Conservation (phyloP, 1,140 invertebrate genomes). For the Chlorops oryzae region DNA sequence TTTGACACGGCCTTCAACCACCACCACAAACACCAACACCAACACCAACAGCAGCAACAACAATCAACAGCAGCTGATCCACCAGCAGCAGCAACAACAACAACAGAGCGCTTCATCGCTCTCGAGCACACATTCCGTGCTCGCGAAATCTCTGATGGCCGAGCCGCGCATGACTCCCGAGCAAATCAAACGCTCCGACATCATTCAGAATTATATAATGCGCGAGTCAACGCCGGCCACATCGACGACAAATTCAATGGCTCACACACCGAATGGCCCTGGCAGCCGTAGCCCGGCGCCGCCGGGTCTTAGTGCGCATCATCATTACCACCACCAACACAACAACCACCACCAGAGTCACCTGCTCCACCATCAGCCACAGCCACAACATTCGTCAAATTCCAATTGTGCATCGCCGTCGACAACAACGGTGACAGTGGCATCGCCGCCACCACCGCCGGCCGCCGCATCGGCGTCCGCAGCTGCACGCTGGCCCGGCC, state of each 20-base stretch:
- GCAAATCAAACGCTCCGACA: slow-evolving; percentile 80
- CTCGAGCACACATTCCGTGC: slow-evolving; percentile 77
- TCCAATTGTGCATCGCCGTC: slow-evolving; percentile 18
- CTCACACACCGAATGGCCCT: slow-evolving; percentile 18
- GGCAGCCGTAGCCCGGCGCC: slow-evolving; percentile 35
- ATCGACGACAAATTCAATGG: slow-evolving; percentile 21
- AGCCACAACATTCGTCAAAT: slow-evolving; percentile 4
- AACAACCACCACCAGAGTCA: slow-evolving; percentile 18
- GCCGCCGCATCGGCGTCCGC: slow-evolving; percentile 14
- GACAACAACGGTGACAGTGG: slow-evolving; percentile 17
- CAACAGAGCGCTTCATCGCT: slow-evolving; percentile 51
- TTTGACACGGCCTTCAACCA: slow-evolving; percentile 41
- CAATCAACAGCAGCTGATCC: too few relatives aligned
- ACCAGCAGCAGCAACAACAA: slow-evolving; percentile 16
- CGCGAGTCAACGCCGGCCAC: slow-evolving; percentile 54
- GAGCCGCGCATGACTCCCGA: slow-evolving; percentile 81
- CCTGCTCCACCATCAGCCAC: slow-evolving; percentile 17
- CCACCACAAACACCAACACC: slow-evolving; percentile 16
- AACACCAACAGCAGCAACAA: too few relatives aligned
- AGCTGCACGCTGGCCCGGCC: slow-evolving; percentile 41
- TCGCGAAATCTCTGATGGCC: slow-evolving; percentile 82
- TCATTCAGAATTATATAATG: slow-evolving; percentile 86
- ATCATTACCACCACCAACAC: too few relatives aligned
- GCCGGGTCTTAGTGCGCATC: too few relatives aligned
- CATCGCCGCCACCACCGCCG: slow-evolving; percentile 18